Evolutionary conservation across 1,140 invertebrate species (phyloP), one percentile per base, ranked within the genome.

Genomic region (Anthonomus grandis): DNA sequence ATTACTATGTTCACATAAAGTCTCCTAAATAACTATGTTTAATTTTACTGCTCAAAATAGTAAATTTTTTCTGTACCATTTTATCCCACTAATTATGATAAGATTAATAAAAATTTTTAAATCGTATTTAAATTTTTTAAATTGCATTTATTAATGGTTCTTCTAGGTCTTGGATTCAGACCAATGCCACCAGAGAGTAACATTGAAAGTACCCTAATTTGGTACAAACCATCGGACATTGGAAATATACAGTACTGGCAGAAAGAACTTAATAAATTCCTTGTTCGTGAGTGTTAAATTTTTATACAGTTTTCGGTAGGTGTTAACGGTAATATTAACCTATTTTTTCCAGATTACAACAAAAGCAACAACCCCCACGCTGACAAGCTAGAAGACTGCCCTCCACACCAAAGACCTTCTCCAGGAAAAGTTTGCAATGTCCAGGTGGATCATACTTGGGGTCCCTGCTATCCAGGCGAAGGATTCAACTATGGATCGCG

Each of bases 171-270:
- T 44, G 94, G 93, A 57, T 97, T 95, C 75, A 80, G 93, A 52
- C 94, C 95, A 9, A 82, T 88, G 75, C 93, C 94, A 3, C 85
- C 89, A 44, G 71, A 78, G 5, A 81, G 81, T 17, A 91, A 95
- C 71, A 86, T 94, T 39, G 89, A 93, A 63, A 95, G 91, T 74
- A 95, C 93, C 17, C 81, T 97, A 38, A 93, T 98, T 70, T 93
- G 91, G 86, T 96, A 94, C 77, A 89, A 85, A 67, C 86, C 84
- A 36, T 86, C 84, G 4, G 81, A 88, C 48, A 78, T 79, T 45
- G 80, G 84, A 53, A 89, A 89, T 67, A 88, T 85, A 59, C 76
- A 85, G 57, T 83, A 85, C 65, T 95, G 91, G 91, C 84, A 82
- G 25, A 74, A 86, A 13, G 81, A 86, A 47, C 68, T 93, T 5